Evolutionary conservation across 2,888 invertebrate species (phyloP), one percentile per base, ranked within the genome.

Genomic region (Julus scandinavius): DNA sequence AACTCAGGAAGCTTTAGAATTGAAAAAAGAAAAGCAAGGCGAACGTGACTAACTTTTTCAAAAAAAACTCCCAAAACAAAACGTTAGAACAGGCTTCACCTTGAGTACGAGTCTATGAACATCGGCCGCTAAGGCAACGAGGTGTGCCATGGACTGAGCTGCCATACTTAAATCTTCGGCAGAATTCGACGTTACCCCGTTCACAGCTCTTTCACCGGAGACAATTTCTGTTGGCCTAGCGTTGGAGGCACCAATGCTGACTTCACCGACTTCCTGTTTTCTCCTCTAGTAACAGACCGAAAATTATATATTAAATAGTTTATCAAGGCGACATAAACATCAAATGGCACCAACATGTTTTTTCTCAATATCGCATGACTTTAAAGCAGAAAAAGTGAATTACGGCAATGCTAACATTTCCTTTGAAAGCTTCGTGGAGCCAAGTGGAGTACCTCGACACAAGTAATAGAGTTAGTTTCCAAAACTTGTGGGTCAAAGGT

Each of bases 381-480:
- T 72, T 20, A 5, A 72, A 72, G n/a, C 3, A 72, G 5, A 7
- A 72, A 72, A 72, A 72, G 7, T 72, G 6, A 54, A 11, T 13
- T 54, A 54, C 54, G 9, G 54, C 15, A 13, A 15, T 9, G 54
- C 54, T 83, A 83, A 83, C 83, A 83, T 40, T 83, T 83, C 11
- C n/a, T 83, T 83, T 40, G 17, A 83, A 38, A 13, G n/a, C n/a
- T 83, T 83, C 83, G 17, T 83, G 29, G 87, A 95, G 94, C 96
- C 97, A 97, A n/a, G 94, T 94, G 13, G 94, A 93, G 92, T 96
- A 96, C 91, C 98, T 94, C 84, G 96, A 94, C 84, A 97, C 91
- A 72, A 98, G 93, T 93, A 98, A 96, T 89, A 98, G 93, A 38
- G 95, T 96, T 9, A 98, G 94, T 92, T 97, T 98, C 95, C 97